Base-by-base conservation (phyloP, 2,113 vertebrate genomes). In the Theristicus caerulescens region DNA sequence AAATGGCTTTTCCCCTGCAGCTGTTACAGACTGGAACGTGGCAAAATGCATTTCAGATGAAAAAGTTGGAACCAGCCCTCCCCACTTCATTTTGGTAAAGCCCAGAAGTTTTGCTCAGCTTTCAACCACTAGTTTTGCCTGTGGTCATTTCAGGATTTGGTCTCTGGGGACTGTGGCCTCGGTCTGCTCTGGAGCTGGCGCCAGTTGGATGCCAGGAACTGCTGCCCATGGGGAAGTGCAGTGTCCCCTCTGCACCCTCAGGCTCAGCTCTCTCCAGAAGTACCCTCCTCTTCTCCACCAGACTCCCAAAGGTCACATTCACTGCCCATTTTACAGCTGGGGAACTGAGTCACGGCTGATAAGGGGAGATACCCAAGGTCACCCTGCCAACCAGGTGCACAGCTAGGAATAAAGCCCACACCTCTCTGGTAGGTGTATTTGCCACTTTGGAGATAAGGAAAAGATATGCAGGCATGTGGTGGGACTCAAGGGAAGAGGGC, bases 291-390 rank as follows among this genome's bases (percentile, higher is more conserved):
- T 82, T 82, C 79, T 83, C 58, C 51, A 81, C 21, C 2, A 3
- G 55, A 36, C 44, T 92, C 66, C 70, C 90, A 93, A 93, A 90
- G 87, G 64, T 69, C 93, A 70, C 22, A 5, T 70, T 57, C 0
- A 0, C 27, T 91, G 76, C 87, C 90, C 78, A 54, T 90, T 94
- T 93, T 88, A 93, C 92, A 88, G 82, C 52, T 38, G 38, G 47
- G 55, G 17, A 92, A 67, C 70, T 54, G 90, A 96, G 66, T 87
- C 79, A 96, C 0, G 0, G 71, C 70, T 0, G 25, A 90, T 94
- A 95, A 94, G 32, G 32, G 26, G 32, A 80, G 67, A 49, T 58
- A 58, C 42, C 90, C 74, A 83, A 92, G 93, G 96, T 66, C 82
- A 86, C 58, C 13, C 67, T 64, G 76, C 54, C 64, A 70, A 55